phyloP scores from a whole-genome alignment of 2,888 invertebrate species.

The Bimastos eiseni region DNA sequence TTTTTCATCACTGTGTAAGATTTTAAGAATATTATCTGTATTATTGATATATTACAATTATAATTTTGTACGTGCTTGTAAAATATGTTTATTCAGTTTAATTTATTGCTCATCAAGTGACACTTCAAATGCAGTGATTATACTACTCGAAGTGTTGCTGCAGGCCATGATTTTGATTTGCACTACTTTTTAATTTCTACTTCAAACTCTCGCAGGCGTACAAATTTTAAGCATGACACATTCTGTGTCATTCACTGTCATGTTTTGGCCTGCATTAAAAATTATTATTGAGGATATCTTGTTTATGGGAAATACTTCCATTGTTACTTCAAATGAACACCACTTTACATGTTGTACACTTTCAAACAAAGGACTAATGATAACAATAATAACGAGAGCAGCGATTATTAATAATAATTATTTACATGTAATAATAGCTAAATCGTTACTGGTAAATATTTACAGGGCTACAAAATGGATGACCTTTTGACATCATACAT shows the following conservation, averaged over 20 bases:
- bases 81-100: not conserved
- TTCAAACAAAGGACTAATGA: not conserved
- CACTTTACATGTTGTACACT: not conserved
- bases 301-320: not conserved
- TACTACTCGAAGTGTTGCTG: not conserved
- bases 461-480: conserved; percentile 97
- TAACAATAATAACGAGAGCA: not conserved
- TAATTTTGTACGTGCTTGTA: too few species aligned
- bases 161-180: not conserved
- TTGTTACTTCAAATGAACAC: not conserved
- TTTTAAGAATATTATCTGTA: too few species aligned
- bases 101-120: not conserved
- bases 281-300: not conserved
- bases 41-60: not conserved
- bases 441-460: conserved; percentile 33
- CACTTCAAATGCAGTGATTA: not conserved
- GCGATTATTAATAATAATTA: not conserved
- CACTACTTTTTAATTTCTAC: not conserved
- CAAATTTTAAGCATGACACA: not conserved
- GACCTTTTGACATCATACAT: conserved; percentile 98
- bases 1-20: not conserved
- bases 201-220: not conserved
- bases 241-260: not conserved
- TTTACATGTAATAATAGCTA: not conserved
- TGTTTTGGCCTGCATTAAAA: not conserved